phyloP scores from a whole-genome alignment of 92 coral and sea anemone species.

The Isaurus tuberculatus region DNA sequence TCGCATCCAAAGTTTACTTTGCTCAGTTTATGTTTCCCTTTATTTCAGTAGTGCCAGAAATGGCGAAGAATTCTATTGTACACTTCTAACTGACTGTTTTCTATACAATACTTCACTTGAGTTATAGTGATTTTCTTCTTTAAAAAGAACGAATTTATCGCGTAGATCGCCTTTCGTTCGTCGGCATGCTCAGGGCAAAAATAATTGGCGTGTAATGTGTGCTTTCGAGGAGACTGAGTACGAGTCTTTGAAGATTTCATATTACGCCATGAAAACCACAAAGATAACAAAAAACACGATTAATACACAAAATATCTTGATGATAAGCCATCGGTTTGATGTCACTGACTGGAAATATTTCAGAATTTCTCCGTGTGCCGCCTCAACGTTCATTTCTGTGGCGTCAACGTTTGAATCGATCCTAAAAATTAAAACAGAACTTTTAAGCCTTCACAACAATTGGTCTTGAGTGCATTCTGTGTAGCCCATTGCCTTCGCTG shows the following conservation, averaged over 20 bases:
- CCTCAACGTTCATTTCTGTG: slow-evolving; percentile 93
- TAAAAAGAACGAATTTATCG: neutral
- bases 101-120: slow-evolving; percentile 1
- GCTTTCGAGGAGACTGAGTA: neutral
- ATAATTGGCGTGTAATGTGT: neutral
- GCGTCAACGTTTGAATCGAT: slow-evolving; percentile 94
- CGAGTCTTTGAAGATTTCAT: neutral
- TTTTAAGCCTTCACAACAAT: too few species aligned
- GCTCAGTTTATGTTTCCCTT: neutral
- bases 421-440: slow-evolving; percentile 46
- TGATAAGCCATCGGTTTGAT: slow-evolving; percentile 96
- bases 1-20: too few species aligned
- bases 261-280: slow-evolving; percentile 96
- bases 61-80: slow-evolving; percentile 1
- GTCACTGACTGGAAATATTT: slow-evolving; percentile 98
- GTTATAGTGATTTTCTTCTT: neutral
- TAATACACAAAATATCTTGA: slow-evolving; percentile 92
- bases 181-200: neutral
- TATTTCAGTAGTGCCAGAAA: neutral
- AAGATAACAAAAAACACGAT: slow-evolving; percentile 91
- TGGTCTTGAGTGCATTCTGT: too few species aligned
- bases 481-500: too few species aligned
- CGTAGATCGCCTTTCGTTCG: neutral
- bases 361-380: slow-evolving; percentile 95
- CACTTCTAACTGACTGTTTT: slow-evolving; percentile 4